Percentiles rank a stretch among this genome's conserved stretches.
phyloP scores from a whole-genome alignment of 1,140 invertebrate species.

The Neodiprion virginianus region DNA sequence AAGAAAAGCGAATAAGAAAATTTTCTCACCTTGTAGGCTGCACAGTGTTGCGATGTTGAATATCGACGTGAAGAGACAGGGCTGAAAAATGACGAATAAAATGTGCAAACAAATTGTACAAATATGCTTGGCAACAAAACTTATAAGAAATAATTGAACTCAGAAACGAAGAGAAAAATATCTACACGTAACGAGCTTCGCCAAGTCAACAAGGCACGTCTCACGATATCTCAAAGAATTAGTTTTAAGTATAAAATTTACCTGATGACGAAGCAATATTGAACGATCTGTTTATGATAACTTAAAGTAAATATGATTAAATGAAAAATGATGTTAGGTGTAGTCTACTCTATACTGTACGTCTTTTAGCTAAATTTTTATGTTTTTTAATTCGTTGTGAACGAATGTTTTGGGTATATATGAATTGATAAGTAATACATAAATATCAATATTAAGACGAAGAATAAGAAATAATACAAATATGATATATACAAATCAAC shows the following conservation, averaged over 20 bases:
- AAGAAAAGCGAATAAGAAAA: too few species aligned
- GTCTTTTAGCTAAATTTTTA: slow-evolving; percentile 48
- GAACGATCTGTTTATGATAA: slow-evolving; percentile 42
- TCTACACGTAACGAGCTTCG: too few species aligned
- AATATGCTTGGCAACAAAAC: too few species aligned
- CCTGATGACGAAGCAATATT: slow-evolving; percentile 54
- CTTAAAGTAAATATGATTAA: slow-evolving; percentile 18
- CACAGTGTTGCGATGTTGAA: too few species aligned
- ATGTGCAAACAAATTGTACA: too few species aligned
- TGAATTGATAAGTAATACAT: slow-evolving; percentile 26
- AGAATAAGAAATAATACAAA: slow-evolving; percentile 31
- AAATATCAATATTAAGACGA: slow-evolving; percentile 33
- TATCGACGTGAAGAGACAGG: too few species aligned
- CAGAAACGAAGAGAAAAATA: background rate
- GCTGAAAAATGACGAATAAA: too few species aligned
- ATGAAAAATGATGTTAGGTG: slow-evolving; percentile 42
- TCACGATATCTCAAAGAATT: slow-evolving; percentile 9
- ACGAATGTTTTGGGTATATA: slow-evolving; percentile 44
- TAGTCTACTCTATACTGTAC: slow-evolving; percentile 45
- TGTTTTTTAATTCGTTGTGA: slow-evolving; percentile 50
- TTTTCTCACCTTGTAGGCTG: too few species aligned
- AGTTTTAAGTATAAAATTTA: slow-evolving; percentile 47
- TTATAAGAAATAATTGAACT: background rate
- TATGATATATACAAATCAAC: slow-evolving; percentile 38
- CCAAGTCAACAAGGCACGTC: background rate